These are phyloP conservation scores for Drosophila repletoides DNA, from an alignment of 1,140 invertebrate genomes.

Conservation along the genomic window DNA sequence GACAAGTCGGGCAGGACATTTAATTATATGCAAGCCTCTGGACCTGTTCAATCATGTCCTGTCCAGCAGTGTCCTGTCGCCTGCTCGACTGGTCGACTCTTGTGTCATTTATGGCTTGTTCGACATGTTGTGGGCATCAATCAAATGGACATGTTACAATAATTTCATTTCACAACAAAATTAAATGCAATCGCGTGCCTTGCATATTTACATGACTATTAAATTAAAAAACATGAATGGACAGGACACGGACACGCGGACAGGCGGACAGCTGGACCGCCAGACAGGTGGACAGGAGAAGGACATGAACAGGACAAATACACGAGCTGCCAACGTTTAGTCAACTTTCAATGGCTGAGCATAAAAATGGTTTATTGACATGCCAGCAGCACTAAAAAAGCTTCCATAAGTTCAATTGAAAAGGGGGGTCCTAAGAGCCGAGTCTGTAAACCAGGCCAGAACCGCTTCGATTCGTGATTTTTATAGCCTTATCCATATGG, in stretches of 20 bases:
- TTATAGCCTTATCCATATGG: too few relatives aligned
- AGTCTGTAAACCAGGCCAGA: too few relatives aligned
- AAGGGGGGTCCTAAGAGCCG: not conserved
- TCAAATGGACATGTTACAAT: slow-evolving; percentile 73
- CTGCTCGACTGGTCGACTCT: slow-evolving; percentile 3
- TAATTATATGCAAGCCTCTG: slow-evolving; percentile 69
- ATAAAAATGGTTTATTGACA: slow-evolving; percentile 63
- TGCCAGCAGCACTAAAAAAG: slow-evolving; percentile 37
- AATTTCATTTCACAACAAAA: slow-evolving; percentile 69
- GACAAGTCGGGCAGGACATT: slow-evolving; percentile 60
- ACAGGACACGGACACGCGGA: slow-evolving; percentile 14
- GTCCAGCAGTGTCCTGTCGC: slow-evolving; percentile 22
- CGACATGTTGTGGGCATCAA: slow-evolving; percentile 63
- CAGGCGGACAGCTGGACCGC: too few relatives aligned
- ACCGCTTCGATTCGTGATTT: too few relatives aligned
- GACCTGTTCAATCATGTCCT: slow-evolving; percentile 30
- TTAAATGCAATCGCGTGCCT: slow-evolving; percentile 72
- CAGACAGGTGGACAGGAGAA: slow-evolving; percentile 6
- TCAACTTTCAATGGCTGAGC: slow-evolving; percentile 45
- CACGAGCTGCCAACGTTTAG: slow-evolving; percentile 58
- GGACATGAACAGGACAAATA: slow-evolving; percentile 3
- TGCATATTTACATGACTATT: slow-evolving; percentile 74
- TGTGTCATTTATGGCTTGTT: slow-evolving; percentile 71
- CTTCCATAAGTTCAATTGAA: not conserved
- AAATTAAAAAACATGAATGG: slow-evolving; percentile 77